phyloP scores from a whole-genome alignment of 2,797 vertebrate species.

The Macroramphosus scolopax region DNA sequence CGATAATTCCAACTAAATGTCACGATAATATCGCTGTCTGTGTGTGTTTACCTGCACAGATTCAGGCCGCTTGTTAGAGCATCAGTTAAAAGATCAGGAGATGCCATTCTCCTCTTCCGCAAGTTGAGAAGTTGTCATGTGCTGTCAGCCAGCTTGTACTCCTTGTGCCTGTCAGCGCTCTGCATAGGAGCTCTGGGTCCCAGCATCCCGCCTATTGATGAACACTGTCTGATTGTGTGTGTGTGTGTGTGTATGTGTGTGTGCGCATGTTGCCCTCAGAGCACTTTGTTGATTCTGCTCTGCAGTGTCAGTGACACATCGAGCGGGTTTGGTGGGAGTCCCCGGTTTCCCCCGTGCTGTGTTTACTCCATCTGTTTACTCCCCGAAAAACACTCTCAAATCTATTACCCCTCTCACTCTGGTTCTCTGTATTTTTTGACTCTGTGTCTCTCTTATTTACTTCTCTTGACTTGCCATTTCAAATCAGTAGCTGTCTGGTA shows the following conservation, averaged over 20 bases:
- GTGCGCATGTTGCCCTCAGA: conserved; percentile 64
- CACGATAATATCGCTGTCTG: too few species aligned
- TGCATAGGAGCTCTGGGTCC: conserved; percentile 66
- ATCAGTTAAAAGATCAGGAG: conserved; percentile 46
- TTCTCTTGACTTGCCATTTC: conserved; percentile 71
- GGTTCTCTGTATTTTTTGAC: conserved; percentile 42
- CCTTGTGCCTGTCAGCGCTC: conserved; percentile 70
- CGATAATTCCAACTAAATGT: conserved; percentile 25
- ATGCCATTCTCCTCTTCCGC: conserved; percentile 46
- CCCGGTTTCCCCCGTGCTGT: conserved; percentile 71
- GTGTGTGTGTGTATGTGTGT: conserved; percentile 58
- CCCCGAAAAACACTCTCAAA: conserved; percentile 70
- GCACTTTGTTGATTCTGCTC: conserved; percentile 74
- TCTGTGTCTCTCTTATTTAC: conserved; percentile 69
- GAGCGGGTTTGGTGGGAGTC: conserved; percentile 71
- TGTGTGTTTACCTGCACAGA: conserved; percentile 27
- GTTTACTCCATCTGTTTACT: conserved; percentile 78
- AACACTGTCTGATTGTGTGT: conserved; percentile 38
- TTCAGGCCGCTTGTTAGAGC: conserved; percentile 45
- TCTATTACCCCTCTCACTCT: conserved; percentile 63
- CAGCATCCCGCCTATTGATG: conserved; percentile 70
- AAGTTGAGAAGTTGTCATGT: conserved; percentile 68
- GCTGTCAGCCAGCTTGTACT: conserved; percentile 72
- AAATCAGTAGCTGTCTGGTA: conserved; percentile 66
- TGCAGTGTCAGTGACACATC: conserved; percentile 74